phyloP scores from a whole-genome alignment of 2,888 invertebrate genomes.

The Luffia ferchaultella region DNA sequence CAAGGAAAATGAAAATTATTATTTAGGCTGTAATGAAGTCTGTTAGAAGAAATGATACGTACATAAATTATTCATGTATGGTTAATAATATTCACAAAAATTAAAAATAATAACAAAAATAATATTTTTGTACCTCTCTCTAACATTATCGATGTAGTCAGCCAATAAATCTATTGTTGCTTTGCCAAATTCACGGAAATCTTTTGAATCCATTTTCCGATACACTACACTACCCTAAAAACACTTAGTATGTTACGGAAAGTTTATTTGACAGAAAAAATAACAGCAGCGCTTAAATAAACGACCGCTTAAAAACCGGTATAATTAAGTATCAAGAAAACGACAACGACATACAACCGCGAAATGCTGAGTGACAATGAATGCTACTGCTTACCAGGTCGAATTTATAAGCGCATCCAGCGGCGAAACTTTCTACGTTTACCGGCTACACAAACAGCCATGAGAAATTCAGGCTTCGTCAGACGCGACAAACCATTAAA shows the following conservation, averaged over 20 bases:
- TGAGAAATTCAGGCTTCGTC: constrained; percentile 4
- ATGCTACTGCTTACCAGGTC: constrained; percentile 28
- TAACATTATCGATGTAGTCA: constrained; percentile 87
- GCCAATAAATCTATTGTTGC: constrained; percentile 90
- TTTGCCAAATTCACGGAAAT: constrained; percentile 85
- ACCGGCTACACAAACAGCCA: constrained; percentile 17
- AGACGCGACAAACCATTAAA: constrained; percentile 2
- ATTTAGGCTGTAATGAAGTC: too few species aligned
- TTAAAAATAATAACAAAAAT: too few species aligned
- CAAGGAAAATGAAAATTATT: too few species aligned
- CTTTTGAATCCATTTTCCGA: constrained; percentile 74
- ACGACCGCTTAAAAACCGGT: too few species aligned
- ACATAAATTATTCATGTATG: too few species aligned
- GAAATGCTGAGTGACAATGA: constrained; percentile 37
- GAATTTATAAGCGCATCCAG: constrained; percentile 42
- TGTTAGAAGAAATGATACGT: too few species aligned
- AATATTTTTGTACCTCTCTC: constrained; percentile 83
- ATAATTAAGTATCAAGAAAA: too few species aligned
- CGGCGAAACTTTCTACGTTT: constrained; percentile 41
- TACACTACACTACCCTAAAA: constrained; percentile 6
- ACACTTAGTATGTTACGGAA: too few species aligned
- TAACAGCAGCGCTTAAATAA: too few species aligned
- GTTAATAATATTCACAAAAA: too few species aligned
- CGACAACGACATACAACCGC: not conserved
- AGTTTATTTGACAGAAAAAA: too few species aligned